Evolutionary conservation across 2,113 vertebrate species (phyloP), one percentile per base, ranked within the genome.

Genomic region (Catharus bicknelli): DNA sequence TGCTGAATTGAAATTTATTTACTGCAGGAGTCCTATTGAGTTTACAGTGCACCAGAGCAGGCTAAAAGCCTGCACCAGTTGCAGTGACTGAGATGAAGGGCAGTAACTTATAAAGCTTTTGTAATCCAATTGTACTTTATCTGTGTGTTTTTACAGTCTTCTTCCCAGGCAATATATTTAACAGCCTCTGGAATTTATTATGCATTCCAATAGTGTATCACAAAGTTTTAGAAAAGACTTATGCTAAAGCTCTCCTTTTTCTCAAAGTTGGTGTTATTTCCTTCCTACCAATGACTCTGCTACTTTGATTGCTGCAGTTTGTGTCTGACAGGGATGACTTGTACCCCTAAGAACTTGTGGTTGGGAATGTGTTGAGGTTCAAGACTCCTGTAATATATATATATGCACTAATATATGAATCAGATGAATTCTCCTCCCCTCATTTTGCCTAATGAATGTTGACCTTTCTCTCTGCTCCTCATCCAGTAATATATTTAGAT

Each of bases 391-490:
- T 72, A 32, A 14, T 36, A 53, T 48, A 78, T 51, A 16, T 27
- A 47, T 50, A 50, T 80, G 74, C 83, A 75, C 74, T 72, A 95
- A 92, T 92, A 25, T 66, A 93, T 87, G 66, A 64, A 88, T 86
- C 73, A 75, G 62, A 86, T 75, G 17, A 84, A 84, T 84, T 94
- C 72, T 87, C 5, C 13, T 22, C 50, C 13, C 7, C 14, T 26
- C 34, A 15, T 83, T 91, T 83, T 80, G 66, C 42, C 21, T 88
- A 79, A 69, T 83, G 62, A 93, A 69, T 82, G 47, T 30, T 94
- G 85, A 73, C 62, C 78, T 87, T 89, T 64, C 64, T 87, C 70
- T 93, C 70, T 73, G 42, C 14, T 88, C 38, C 50, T n/a, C 18
- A 25, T 76, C 54, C 73, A 73, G 38, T 38, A 53, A 85, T 69